Evolutionary conservation across 35 echinoderm and acorn worm species (phyloP).

Genomic region (Stichopus chloronotus): DNA sequence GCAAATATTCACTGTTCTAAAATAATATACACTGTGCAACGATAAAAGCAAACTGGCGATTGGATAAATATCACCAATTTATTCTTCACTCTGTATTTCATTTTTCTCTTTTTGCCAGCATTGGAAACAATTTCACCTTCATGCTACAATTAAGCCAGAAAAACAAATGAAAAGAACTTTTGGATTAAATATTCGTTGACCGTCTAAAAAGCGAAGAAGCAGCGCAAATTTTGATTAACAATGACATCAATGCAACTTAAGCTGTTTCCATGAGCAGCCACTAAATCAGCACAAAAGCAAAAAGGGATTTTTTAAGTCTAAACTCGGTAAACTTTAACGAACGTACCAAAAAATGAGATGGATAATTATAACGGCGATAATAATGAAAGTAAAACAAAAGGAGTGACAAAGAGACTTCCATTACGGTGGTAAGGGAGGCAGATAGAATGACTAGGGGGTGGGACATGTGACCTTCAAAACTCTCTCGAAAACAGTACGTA

Average conservation of each 20-base stretch:
- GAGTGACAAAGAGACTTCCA: background rate
- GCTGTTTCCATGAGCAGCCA: slow-evolving; percentile 12
- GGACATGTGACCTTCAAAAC: too few species aligned
- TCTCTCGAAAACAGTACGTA: too few species aligned
- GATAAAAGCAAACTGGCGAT: background rate
- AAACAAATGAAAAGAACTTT: background rate
- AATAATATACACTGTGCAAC: slow-evolving; percentile 9
- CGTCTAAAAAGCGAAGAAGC: background rate
- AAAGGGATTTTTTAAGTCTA: background rate
- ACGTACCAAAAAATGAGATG: background rate
- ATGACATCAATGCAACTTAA: slow-evolving; percentile 5
- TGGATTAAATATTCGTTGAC: slow-evolving; percentile 1
- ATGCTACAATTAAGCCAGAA: slow-evolving; percentile 14
- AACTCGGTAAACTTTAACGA: background rate
- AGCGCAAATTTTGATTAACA: background rate
- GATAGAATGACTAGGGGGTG: too few species aligned
- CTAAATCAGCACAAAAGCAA: background rate
- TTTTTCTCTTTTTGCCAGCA: background rate
- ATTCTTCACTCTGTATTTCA: too few species aligned
- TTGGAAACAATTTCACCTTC: background rate
- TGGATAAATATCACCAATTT: background rate
- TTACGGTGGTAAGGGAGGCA: too few species aligned
- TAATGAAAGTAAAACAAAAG: background rate
- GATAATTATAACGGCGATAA: background rate
- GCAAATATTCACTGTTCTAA: background rate